Conservation (phyloP, 64 coral and sea anemone genomes). For the Pachyseris speciosa region DNA sequence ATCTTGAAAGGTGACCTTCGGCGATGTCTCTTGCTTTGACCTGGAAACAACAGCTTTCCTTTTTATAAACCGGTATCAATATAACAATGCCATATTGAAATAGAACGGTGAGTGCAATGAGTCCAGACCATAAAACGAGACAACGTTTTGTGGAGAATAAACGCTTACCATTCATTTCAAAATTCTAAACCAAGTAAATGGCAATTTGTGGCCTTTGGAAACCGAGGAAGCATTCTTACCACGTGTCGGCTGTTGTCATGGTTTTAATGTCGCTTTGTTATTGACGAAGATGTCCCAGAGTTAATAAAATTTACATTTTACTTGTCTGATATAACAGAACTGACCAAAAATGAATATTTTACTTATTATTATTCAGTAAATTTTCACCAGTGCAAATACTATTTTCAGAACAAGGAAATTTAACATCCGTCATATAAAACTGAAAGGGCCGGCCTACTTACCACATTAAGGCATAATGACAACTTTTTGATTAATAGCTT, state of each 20-base stretch:
- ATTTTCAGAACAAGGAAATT: too few relatives aligned
- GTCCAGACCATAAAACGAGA: not conserved
- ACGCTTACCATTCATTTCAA: slow-evolving; percentile 2
- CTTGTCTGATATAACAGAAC: too few relatives aligned
- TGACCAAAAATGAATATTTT: too few relatives aligned
- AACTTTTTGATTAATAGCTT: too few relatives aligned
- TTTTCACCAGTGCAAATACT: too few relatives aligned
- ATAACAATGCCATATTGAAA: slow-evolving; percentile 11
- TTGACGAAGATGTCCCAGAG: too few relatives aligned
- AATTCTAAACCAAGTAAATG: not conserved
- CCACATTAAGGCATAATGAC: too few relatives aligned
- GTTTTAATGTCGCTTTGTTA: not conserved
- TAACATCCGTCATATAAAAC: too few relatives aligned
- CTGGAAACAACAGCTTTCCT: not conserved
- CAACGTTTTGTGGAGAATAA: slow-evolving; percentile 2
- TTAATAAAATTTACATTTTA: too few relatives aligned
- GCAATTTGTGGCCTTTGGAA: not conserved
- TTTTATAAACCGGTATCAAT: not conserved
- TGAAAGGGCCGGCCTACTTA: too few relatives aligned
- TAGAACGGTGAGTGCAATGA: not conserved
- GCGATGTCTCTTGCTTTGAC: not conserved
- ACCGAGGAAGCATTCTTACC: not conserved
- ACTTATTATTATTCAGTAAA: too few relatives aligned
- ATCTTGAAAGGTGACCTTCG: not conserved
- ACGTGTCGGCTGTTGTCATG: not conserved